Percentiles rank a stretch among this genome's conserved stretches.
phyloP scores from a whole-genome alignment of 2,888 invertebrate genomes.

The Drosophila ezoana region DNA sequence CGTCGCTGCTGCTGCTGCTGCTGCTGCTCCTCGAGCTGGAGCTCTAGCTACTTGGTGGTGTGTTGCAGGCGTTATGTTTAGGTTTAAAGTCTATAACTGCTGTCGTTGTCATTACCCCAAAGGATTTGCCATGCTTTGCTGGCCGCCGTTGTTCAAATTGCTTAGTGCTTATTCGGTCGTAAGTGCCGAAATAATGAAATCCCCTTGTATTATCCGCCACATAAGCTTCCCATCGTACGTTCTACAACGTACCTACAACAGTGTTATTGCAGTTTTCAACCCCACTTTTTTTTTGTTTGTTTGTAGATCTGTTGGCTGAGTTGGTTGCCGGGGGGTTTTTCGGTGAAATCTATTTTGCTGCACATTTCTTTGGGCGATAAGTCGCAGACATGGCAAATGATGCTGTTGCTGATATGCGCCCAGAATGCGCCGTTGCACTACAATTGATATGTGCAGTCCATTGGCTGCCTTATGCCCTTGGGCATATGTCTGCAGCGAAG shows the following conservation, averaged over 20 bases:
- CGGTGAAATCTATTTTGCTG: constrained; percentile 69
- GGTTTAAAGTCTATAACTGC: constrained; percentile 77
- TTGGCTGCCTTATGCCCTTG: constrained; percentile 22
- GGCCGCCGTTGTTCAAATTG: constrained; percentile 67
- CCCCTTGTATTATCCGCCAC: constrained; percentile 78
- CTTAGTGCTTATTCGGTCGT: constrained; percentile 77
- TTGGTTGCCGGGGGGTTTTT: constrained; percentile 3
- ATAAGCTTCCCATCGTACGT: constrained; percentile 66
- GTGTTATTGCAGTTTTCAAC: constrained; percentile 24
- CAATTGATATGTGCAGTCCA: constrained; percentile 53
- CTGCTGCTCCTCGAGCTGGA: constrained; percentile 3
- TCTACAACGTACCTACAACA: constrained; percentile 6
- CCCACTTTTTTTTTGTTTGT: constrained; percentile 9
- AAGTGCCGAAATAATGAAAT: constrained; percentile 81
- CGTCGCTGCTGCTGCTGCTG: constrained; percentile 7
- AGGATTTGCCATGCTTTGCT: constrained; percentile 66
- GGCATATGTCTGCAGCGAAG: background rate
- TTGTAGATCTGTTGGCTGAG: constrained; percentile 5
- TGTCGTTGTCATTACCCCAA: constrained; percentile 67
- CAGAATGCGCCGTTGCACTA: constrained; percentile 48
- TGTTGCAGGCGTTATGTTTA: constrained; percentile 64
- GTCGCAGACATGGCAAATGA: constrained; percentile 81
- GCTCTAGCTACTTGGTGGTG: constrained; percentile 30
- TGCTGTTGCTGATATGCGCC: constrained; percentile 61
- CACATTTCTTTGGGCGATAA: constrained; percentile 80